Percentiles rank a stretch among this genome's conserved stretches.
phyloP scores from a whole-genome alignment of 2,113 vertebrate genomes.

The Rhinolophus ferrumequinum region DNA sequence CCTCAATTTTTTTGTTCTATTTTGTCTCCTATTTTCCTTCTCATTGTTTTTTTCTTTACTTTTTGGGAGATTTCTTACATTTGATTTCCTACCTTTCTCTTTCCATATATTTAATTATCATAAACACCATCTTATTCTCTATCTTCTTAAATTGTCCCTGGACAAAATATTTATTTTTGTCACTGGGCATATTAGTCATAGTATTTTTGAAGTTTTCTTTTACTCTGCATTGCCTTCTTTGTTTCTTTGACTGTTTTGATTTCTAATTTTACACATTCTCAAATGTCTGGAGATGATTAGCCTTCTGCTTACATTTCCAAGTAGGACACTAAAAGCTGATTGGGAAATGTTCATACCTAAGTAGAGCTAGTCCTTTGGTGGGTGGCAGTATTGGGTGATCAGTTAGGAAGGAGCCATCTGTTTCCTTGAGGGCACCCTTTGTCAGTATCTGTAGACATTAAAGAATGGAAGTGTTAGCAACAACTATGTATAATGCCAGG shows the following conservation, averaged over 20 bases:
- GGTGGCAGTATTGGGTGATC: background rate
- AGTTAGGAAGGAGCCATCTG: background rate
- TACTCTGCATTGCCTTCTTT: background rate
- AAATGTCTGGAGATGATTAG: background rate
- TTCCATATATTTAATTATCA: background rate
- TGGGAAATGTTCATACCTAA: background rate
- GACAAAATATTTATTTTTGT: conserved; percentile 21
- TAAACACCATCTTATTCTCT: background rate
- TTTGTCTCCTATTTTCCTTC: background rate
- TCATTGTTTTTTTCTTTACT: background rate
- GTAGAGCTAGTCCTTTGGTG: background rate
- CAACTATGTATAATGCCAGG: too few species aligned
- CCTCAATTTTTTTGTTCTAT: background rate
- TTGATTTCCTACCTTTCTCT: background rate
- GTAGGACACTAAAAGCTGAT: background rate
- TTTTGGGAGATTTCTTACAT: background rate
- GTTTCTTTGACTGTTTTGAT: background rate
- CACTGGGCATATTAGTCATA: background rate
- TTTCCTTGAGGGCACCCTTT: background rate
- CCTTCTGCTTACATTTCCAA: background rate
- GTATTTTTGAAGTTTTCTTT: background rate
- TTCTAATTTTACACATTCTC: background rate
- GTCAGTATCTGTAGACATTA: background rate
- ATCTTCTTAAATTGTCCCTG: background rate
- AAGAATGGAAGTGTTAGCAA: background rate